Evolutionary conservation across 2,797 vertebrate genomes (phyloP).

Genomic region (Karalla daura): DNA sequence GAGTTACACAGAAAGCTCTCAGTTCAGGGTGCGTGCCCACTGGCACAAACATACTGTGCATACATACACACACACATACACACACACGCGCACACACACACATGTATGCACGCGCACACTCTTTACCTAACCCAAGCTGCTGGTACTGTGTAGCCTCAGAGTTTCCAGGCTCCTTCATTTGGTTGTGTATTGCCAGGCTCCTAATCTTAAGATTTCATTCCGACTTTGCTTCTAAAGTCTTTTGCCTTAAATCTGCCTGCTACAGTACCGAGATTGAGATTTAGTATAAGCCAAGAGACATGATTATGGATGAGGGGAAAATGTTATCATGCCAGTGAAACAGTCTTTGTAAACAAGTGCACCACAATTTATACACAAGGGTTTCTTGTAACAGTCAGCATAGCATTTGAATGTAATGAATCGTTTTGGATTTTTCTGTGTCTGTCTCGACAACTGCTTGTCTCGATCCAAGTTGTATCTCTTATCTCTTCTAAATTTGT

Average conservation of each 20-base stretch:
- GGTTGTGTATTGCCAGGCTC: constrained; percentile 21
- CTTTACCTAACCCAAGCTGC: not conserved
- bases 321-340: not conserved
- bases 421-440: too few species aligned
- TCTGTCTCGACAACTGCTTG: too few species aligned
- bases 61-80: too few species aligned
- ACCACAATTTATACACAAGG: not conserved
- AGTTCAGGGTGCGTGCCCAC: not conserved
- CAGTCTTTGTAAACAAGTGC: not conserved
- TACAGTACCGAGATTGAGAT: constrained; percentile 54
- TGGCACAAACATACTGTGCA: constrained; percentile 2
- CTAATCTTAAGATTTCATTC: constrained; percentile 67
- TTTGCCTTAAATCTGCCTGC: constrained; percentile 41
- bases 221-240: constrained; percentile 53
- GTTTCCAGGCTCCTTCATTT: constrained; percentile 30
- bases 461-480: too few species aligned
- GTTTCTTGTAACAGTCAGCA: too few species aligned
- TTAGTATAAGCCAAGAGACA: constrained; percentile 27
- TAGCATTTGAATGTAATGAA: not conserved
- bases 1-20: constrained; percentile 20
- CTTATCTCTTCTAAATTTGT: not conserved
- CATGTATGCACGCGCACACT: too few species aligned
- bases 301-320: constrained; percentile 23
- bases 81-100: too few species aligned
- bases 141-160: constrained; percentile 6